Base-by-base conservation (phyloP, 2,797 vertebrate species). In the Coregonus sp. region DNA sequence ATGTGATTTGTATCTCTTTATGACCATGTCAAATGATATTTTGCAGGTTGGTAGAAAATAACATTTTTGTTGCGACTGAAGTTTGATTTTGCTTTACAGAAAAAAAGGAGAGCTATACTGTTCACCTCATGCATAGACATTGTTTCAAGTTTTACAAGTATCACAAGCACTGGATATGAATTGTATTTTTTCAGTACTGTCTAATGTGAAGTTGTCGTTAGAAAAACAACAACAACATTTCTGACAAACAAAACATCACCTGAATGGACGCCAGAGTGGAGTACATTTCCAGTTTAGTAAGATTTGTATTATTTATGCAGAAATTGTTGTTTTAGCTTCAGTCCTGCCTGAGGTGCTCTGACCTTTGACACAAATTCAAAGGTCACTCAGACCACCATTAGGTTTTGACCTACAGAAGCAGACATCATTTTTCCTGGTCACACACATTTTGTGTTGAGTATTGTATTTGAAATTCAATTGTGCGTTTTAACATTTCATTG, bases 151-250 rank as follows among this genome's bases (percentile, higher is more conserved):
- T 95, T 97, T 96, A 94, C 92, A 87, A 83, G 84, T 89, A 91
- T 86, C 86, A 82, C 86, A 97, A 97, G 96, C 97, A 99, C 97
- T 99, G 97, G 97, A 98, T 97, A 97, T 95, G 94, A 97, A 97
- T 96, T 95, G 95, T 96, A 96, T 96, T 96, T 96, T 96, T 96
- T 82, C 95, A 95, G 94, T 96, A 95, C 96, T 96, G 95, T 97
- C 95, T 97, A 99, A 99, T 98, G 97, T 99, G 97, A 99, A 98
- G 94, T 95, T 96, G 95, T 96, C 94, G 94, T 97, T 96, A 91
- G 90, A 94, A 88, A 86, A 95, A 89, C 86, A 86, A 94, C 95
- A 93, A 90, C 93, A 14, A 95, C 86, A 86, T 94, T 95, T 93
- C 92, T 95, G 94, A 96, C 91, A 94, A 96, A 96, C 95, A 96